Conservation (phyloP, 1,140 invertebrate genomes). For the Chymomyza costata region DNA sequence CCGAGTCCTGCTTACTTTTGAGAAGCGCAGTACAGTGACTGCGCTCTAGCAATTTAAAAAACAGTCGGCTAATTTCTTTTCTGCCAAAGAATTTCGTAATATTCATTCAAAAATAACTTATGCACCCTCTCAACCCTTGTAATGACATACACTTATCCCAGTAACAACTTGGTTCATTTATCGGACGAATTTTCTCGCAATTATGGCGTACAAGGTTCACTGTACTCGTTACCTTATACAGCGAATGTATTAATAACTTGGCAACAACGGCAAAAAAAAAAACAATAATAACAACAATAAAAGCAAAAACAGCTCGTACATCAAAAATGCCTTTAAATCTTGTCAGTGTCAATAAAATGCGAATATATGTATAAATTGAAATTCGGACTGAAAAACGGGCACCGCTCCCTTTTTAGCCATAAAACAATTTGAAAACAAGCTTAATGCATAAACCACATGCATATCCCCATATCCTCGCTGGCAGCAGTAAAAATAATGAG, state of each 20-base stretch:
- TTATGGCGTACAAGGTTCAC: conserved; percentile 43
- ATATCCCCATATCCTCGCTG: too few relatives aligned
- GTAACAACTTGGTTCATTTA: conserved; percentile 15
- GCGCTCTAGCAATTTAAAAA: too few relatives aligned
- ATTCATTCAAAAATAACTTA: too few relatives aligned
- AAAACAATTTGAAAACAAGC: too few relatives aligned
- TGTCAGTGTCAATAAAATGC: conserved; percentile 54
- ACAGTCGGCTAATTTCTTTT: too few relatives aligned
- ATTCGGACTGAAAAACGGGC: too few relatives aligned
- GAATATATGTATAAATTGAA: conserved; percentile 20
- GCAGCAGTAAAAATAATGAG: neutral
- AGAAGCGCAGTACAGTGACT: too few relatives aligned
- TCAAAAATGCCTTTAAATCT: conserved; percentile 67
- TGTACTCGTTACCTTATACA: conserved; percentile 63
- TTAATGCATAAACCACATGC: too few relatives aligned
- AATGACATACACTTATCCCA: neutral
- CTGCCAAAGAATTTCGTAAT: too few relatives aligned
- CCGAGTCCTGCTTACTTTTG: too few relatives aligned
- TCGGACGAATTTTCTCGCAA: conserved; percentile 31
- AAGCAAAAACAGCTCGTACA: conserved; percentile 35
- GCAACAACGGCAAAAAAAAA: conserved; percentile 37
- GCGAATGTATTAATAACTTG: conserved; percentile 51
- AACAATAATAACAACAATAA: conserved; percentile 11
- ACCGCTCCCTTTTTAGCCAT: conserved; percentile 64
- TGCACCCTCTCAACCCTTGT: too few relatives aligned